These are phyloP conservation scores for Agelas oroides DNA, from an alignment of 37 sponge, comb jelly and placozoan species.

Conservation along the genomic window DNA sequence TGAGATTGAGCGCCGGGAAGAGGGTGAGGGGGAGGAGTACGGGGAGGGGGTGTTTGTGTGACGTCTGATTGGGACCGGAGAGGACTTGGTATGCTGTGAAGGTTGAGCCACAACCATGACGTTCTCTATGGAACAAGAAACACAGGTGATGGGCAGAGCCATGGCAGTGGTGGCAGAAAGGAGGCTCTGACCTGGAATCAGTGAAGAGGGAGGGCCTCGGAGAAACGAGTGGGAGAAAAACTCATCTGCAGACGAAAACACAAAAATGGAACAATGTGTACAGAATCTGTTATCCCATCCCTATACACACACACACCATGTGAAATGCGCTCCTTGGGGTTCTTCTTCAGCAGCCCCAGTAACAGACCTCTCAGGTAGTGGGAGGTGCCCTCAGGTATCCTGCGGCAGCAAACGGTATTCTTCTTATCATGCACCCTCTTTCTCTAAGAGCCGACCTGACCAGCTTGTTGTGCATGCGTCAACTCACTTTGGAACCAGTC, in stretches of 20 bases:
- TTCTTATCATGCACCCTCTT: too few species aligned
- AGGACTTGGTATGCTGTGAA: slow-evolving; percentile 49
- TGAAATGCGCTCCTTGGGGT: slow-evolving; percentile 63
- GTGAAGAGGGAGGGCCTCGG: not conserved
- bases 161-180: too few species aligned
- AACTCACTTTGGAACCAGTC: slow-evolving; percentile 63
- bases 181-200: too few species aligned
- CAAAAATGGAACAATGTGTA: not conserved
- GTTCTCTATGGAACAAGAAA: not conserved
- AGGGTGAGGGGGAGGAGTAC: slow-evolving; percentile 17
- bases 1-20: slow-evolving; percentile 30
- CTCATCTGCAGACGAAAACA: slow-evolving; percentile 16
- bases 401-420: too few species aligned
- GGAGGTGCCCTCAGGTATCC: slow-evolving; percentile 78
- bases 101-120: slow-evolving; percentile 3
- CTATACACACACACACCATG: slow-evolving; percentile 50
- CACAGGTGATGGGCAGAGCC: too few species aligned
- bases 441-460: too few species aligned
- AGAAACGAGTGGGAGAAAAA: slow-evolving; percentile 62
- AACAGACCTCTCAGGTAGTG: slow-evolving; percentile 64
- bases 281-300: too few species aligned
- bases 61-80: slow-evolving; percentile 55
- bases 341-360: slow-evolving; percentile 73
- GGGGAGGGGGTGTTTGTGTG: slow-evolving; percentile 12
- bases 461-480: too few species aligned